These are phyloP conservation scores for Diadema setosum DNA, from an alignment of 35 echinoderm and acorn worm species.

Conservation along the genomic window DNA sequence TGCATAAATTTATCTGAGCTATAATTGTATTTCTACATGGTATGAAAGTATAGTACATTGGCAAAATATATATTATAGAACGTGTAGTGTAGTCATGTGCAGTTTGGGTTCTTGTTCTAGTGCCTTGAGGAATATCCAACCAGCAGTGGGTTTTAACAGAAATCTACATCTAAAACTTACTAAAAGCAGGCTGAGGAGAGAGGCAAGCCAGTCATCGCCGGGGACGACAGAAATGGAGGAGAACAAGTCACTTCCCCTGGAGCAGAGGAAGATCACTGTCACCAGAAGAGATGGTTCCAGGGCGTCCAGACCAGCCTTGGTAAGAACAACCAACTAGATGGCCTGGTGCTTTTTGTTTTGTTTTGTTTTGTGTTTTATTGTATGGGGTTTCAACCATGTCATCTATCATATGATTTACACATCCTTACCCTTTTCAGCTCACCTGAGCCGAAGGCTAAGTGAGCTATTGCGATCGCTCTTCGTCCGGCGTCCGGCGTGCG, in stretches of 20 bases:
- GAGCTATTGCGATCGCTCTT: not conserved
- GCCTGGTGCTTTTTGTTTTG: not conserved
- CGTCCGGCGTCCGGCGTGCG: not conserved
- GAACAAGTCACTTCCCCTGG: not conserved
- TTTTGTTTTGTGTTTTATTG: not conserved
- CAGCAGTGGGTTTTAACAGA: no score
- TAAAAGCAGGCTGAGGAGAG: no score
- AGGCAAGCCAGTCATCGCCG: no score
- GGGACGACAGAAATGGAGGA: not conserved
- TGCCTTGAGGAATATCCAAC: no score
- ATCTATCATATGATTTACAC: no score
- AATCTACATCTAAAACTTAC: no score
- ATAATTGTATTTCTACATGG: no score
- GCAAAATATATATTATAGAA: no score
- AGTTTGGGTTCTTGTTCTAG: no score
- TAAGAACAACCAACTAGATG: not conserved
- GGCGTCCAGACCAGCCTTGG: constrained; percentile 36
- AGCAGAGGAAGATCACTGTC: not conserved
- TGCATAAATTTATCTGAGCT: no score
- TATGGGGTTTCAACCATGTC: not conserved
- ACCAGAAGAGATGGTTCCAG: constrained; percentile 12
- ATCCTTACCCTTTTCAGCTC: not conserved
- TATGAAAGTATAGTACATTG: no score
- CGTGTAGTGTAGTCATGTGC: no score
- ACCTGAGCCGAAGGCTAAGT: not conserved